These are phyloP conservation scores for Sander lucioperca DNA, from an alignment of 2,113 vertebrate genomes.

Conservation along the genomic window DNA sequence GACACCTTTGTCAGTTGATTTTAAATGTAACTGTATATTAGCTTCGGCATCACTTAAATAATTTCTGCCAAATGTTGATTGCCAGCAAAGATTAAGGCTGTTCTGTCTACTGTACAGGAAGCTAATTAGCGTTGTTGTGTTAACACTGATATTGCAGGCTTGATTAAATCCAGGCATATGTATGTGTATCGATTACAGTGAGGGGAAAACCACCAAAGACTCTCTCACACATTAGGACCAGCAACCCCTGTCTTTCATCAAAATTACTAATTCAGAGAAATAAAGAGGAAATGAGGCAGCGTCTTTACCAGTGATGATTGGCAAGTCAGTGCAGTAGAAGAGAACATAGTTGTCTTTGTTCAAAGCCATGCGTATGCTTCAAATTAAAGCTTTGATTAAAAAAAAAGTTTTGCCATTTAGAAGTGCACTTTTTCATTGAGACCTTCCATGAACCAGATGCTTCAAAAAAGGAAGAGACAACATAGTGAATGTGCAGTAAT, in stretches of 20 bases:
- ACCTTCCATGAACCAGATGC: constrained; percentile 34
- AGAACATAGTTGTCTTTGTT: constrained; percentile 79
- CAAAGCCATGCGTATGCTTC: constrained; percentile 62
- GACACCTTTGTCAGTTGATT: constrained; percentile 3
- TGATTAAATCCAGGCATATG: constrained; percentile 69
- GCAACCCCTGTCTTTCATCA: constrained; percentile 62
- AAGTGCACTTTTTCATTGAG: constrained; percentile 24
- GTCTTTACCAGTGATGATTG: constrained; percentile 61
- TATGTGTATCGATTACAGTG: constrained; percentile 54
- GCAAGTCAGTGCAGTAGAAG: constrained; percentile 41
- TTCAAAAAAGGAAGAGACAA: neutral
- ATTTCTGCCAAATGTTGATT: constrained; percentile 37
- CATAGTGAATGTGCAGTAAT: constrained; percentile 13
- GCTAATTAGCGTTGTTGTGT: constrained; percentile 58
- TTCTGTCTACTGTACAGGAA: constrained; percentile 41
- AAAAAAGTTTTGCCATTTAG: constrained; percentile 33
- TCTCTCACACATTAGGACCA: constrained; percentile 59
- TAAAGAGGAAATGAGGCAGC: constrained; percentile 65
- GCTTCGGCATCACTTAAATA: constrained; percentile 22
- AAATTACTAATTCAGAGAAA: constrained; percentile 62
- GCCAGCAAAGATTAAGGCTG: constrained; percentile 52
- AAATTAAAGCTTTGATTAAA: constrained; percentile 58
- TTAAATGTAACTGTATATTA: constrained; percentile 2
- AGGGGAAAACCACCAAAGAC: constrained; percentile 61
- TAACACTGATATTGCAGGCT: constrained; percentile 54